Base-by-base conservation (phyloP, 2,113 vertebrate genomes). In the Callipepla squamata region DNA sequence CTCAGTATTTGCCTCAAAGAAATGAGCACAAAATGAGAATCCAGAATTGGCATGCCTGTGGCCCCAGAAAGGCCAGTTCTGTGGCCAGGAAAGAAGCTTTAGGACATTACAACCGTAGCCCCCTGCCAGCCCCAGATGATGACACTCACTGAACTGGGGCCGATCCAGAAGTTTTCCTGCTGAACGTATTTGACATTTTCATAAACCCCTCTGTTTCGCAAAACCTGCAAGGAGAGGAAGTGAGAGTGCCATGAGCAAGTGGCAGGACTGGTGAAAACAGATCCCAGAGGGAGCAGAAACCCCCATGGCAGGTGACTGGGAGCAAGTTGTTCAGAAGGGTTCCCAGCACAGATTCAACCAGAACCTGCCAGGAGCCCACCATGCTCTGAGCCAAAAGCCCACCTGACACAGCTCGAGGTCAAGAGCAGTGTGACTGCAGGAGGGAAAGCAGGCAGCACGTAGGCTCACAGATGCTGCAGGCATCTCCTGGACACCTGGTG, bases 111-210 rank as follows among this genome's bases (percentile, higher is more conserved):
- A 84, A 51, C 44, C 47, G 1, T 47, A 80, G 55, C 4, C 28
- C 11, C 73, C 55, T 59, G 38, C 2, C 30, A 66, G 62, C 51
- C 61, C 91, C 65, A 61, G 48, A 12, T 51, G 25, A 7, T 0
- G 20, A 58, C 47, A 89, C 98, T 98, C 97, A 99, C 99, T 96
- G 99, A 99, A 97, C 99, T 99, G 92, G 99, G 99, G 93, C 99
- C 99, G 3, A 99, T 98, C 99, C 99, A 99, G 97, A 99, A 99
- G 98, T 99, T 99, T 96, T 99, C 99, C 96, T 99, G 99, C 96
- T 99, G 99, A 83, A 99, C 98, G 8, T 98, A 99, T 95, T 99
- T 99, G 89, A 99, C 99, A 38, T 99, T 99, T 98, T 99, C 99
- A 95, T 99, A 99, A 82, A 99, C 99, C 2, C 99, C 99, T 92